These are phyloP conservation scores for Latrodectus hesperus DNA, from an alignment of 2,888 invertebrate species.

Conservation along the genomic window DNA sequence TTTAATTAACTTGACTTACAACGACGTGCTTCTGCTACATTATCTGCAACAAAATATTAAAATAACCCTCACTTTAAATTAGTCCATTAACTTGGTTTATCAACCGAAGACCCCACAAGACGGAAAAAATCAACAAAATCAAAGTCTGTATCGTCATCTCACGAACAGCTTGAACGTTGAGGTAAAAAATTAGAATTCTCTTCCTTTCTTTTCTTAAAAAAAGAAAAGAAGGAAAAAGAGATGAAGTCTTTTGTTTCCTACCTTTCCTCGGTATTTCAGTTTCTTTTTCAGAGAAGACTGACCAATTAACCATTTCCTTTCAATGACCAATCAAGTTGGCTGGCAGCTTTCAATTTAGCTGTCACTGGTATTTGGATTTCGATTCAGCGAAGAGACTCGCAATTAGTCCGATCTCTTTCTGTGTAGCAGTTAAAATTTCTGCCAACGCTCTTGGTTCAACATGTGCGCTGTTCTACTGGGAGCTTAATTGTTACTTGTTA, in stretches of 20 bases:
- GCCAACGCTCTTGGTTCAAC: background rate
- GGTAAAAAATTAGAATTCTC: background rate
- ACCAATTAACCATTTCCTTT: conserved; percentile 47
- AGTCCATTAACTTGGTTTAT: background rate
- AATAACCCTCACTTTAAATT: too few species aligned
- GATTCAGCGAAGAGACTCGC: conserved; percentile 16
- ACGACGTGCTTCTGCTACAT: too few species aligned
- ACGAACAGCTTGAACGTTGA: background rate
- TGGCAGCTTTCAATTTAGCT: conserved; percentile 57
- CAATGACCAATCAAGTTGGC: conserved; percentile 14
- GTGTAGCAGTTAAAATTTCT: background rate
- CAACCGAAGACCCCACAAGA: conserved; percentile 1
- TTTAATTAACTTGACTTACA: too few species aligned
- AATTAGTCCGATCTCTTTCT: background rate
- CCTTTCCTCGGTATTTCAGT: background rate
- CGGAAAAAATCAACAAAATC: background rate
- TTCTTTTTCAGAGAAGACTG: conserved; percentile 9
- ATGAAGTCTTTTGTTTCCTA: background rate
- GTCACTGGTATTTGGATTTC: conserved; percentile 39
- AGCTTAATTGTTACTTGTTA: conserved; percentile 46
- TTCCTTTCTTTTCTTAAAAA: background rate
- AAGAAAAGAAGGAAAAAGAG: conserved; percentile 1
- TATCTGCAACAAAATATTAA: too few species aligned
- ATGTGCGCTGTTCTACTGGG: background rate
- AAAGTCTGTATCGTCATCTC: background rate